These are phyloP conservation scores for Cyanoderma ruficeps DNA, from an alignment of 2,113 vertebrate species.

Conservation along the genomic window DNA sequence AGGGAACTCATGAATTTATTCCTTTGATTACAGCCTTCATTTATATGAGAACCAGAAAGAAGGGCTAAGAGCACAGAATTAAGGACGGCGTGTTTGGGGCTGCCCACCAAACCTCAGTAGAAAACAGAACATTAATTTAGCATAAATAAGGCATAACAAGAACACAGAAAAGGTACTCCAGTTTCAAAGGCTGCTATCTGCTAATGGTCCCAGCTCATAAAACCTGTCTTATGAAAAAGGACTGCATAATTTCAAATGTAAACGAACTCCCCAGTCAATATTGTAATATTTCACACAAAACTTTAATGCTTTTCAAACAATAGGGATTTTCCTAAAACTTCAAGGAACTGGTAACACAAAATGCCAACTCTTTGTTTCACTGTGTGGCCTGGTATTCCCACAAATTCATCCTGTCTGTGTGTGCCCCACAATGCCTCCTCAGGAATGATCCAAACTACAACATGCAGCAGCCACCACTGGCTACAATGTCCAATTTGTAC, in stretches of 20 bases:
- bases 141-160: not conserved
- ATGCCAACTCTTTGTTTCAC: not conserved
- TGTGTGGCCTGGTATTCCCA: not conserved
- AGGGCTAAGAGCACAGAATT: not conserved
- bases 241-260: not conserved
- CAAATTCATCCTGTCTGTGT: not conserved
- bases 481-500: not conserved
- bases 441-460: not conserved
- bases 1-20: slow-evolving; percentile 50
- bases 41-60: not conserved
- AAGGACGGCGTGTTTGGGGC: not conserved
- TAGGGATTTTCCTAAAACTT: not conserved
- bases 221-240: not conserved
- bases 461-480: not conserved
- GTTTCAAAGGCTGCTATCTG: not conserved
- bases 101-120: not conserved
- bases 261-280: not conserved
- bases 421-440: not conserved
- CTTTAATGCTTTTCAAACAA: not conserved
- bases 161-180: not conserved
- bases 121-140: not conserved
- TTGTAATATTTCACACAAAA: not conserved
- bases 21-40: slow-evolving; percentile 39
- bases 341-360: not conserved
- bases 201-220: not conserved